Evolutionary conservation across 1,140 invertebrate species (phyloP).

Genomic region (Galleria mellonella): DNA sequence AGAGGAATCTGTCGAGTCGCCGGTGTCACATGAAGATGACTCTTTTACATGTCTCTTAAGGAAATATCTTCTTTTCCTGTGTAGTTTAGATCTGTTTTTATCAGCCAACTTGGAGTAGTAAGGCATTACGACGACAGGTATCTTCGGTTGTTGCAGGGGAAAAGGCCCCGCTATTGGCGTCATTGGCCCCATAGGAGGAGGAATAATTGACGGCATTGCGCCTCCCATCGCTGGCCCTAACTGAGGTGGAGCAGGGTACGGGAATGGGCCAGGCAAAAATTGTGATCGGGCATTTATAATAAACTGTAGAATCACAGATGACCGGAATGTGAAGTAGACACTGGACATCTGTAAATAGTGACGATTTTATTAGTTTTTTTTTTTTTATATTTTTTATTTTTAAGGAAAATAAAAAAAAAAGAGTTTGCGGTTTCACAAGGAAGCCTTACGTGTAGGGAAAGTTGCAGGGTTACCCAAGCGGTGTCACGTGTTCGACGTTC

Average conservation of each 20-base stretch:
- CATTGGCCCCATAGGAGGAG: slow-evolving; percentile 10
- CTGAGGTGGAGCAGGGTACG: slow-evolving; percentile 1
- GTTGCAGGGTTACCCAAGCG: background rate
- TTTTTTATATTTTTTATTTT: too few species aligned
- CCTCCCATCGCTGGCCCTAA: slow-evolving; percentile 2
- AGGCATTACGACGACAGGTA: slow-evolving; percentile 44
- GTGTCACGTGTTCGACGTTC: too few species aligned
- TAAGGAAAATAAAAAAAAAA: background rate
- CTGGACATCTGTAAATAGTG: slow-evolving; percentile 13
- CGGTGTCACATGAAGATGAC: slow-evolving; percentile 17
- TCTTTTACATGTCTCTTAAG: slow-evolving; percentile 11
- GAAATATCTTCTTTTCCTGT: slow-evolving; percentile 15
- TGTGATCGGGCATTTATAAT: background rate
- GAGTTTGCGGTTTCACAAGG: background rate
- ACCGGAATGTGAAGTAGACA: background rate
- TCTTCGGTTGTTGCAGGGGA: slow-evolving; percentile 17
- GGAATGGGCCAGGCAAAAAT: slow-evolving; percentile 5
- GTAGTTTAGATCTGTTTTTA: slow-evolving; percentile 12
- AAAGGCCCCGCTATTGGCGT: slow-evolving; percentile 8
- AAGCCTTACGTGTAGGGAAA: background rate
- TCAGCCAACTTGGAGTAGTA: slow-evolving; percentile 28
- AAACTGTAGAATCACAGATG: background rate
- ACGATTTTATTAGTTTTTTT: background rate
- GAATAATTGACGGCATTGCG: slow-evolving; percentile 1
- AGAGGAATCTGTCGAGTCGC: slow-evolving; percentile 11